Evolutionary conservation across 2,888 invertebrate species (phyloP).

Genomic region (Heteropelma amictum): DNA sequence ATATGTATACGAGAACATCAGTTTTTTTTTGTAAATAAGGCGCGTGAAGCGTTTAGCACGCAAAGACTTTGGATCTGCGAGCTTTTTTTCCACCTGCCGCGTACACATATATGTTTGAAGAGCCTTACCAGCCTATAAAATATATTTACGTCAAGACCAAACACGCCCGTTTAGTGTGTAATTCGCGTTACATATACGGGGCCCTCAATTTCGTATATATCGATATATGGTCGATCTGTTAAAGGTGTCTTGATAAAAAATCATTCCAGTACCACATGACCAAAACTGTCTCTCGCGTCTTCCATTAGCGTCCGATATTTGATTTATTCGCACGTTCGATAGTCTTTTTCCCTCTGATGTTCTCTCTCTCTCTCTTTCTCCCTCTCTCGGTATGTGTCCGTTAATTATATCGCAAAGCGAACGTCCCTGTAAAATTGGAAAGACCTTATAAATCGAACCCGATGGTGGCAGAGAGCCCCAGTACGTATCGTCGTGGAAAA

Average conservation of each 20-base stretch:
- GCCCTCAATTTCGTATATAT: not conserved
- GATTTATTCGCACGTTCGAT: constrained; percentile 55
- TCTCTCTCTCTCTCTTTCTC: not conserved
- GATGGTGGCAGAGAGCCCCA: constrained; percentile 6
- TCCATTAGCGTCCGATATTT: constrained; percentile 53
- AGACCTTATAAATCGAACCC: constrained; percentile 17
- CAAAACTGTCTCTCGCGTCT: constrained; percentile 28
- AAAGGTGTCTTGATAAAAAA: constrained; percentile 36
- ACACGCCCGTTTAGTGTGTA: constrained; percentile 41
- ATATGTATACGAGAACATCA: not conserved
- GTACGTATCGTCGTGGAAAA: not conserved
- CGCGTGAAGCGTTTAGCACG: constrained; percentile 52
- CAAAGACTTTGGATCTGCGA: constrained; percentile 2
- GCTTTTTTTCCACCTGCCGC: constrained; percentile 45
- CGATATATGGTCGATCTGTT: not conserved
- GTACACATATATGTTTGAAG: not conserved
- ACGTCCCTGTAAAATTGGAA: constrained; percentile 21
- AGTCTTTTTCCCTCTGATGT: not conserved
- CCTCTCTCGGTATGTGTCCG: constrained; percentile 27
- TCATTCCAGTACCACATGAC: constrained; percentile 6
- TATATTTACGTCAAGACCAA: constrained; percentile 46
- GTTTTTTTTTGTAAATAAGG: constrained; percentile 40
- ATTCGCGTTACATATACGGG: constrained; percentile 21
- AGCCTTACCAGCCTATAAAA: constrained; percentile 41
- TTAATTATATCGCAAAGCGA: constrained; percentile 47